Evolutionary conservation across 2,113 vertebrate species (phyloP).

Genomic region (Oryctolagus cuniculus): DNA sequence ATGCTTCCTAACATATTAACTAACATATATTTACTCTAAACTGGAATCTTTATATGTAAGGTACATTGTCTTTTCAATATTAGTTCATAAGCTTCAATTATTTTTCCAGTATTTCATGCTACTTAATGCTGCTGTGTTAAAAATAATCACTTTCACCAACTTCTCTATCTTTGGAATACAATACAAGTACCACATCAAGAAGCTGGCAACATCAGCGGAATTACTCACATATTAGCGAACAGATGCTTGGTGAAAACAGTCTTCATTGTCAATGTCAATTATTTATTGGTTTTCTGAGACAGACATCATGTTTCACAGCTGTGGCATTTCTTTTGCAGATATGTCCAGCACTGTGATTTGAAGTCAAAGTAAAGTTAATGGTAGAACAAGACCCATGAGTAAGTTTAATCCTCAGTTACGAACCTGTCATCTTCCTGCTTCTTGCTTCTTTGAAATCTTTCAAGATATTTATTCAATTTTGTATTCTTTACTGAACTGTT

Average conservation of each 20-base stretch:
- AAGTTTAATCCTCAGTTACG: neutral
- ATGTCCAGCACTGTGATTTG: neutral
- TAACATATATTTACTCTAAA: neutral
- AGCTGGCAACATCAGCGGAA: neutral
- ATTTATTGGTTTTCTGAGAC: neutral
- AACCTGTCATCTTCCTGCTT: neutral
- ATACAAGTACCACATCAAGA: neutral
- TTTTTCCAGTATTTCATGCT: neutral
- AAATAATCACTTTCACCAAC: slow-evolving; percentile 9
- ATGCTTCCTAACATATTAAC: neutral
- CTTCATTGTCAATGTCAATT: neutral
- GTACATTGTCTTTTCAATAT: neutral
- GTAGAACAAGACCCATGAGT: neutral
- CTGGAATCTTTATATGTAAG: neutral
- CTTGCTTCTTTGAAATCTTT: neutral
- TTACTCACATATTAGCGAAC: neutral
- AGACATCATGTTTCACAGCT: neutral
- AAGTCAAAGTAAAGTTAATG: neutral
- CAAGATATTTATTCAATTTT: neutral
- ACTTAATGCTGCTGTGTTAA: neutral
- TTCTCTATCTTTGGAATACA: neutral
- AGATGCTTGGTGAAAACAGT: neutral
- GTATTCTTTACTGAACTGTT: neutral
- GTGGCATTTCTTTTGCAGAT: neutral
- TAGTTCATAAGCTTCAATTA: neutral